These are phyloP conservation scores for Lucilia cuprina DNA, from an alignment of 1,140 invertebrate genomes.

Conservation along the genomic window DNA sequence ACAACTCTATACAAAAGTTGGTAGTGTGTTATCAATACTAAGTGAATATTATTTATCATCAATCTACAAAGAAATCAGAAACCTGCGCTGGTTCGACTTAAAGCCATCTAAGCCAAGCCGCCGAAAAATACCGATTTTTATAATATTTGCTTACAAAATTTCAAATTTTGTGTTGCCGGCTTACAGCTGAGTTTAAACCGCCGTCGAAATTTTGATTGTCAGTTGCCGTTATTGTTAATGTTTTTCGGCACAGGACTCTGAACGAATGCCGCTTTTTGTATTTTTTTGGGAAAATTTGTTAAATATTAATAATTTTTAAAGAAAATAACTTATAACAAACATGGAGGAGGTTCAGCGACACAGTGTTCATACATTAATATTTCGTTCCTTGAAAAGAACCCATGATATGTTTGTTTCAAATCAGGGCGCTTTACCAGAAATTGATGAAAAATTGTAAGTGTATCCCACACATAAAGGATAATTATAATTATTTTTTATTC, in stretches of 20 bases:
- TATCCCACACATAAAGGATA: too few species aligned
- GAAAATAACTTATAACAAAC: not conserved
- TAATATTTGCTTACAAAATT: too few species aligned
- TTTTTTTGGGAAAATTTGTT: not conserved
- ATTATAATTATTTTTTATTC: constrained; percentile 31
- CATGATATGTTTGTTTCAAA: constrained; percentile 97
- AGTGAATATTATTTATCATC: too few species aligned
- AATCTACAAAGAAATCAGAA: not conserved
- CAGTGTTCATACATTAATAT: constrained; percentile 95
- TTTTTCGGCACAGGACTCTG: too few species aligned
- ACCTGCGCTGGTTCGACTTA: too few species aligned
- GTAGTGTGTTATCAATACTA: not conserved
- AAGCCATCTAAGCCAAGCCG: too few species aligned
- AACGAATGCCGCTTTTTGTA: too few species aligned
- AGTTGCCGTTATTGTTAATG: too few species aligned
- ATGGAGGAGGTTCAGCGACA: constrained; percentile 91
- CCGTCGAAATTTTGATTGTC: too few species aligned
- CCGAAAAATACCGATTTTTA: too few species aligned
- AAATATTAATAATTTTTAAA: not conserved
- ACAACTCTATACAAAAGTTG: not conserved
- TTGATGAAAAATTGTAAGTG: constrained; percentile 81
- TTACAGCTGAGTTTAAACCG: too few species aligned
- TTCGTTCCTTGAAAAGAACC: constrained; percentile 94
- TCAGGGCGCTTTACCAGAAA: constrained; percentile 85
- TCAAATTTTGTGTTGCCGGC: too few species aligned